Conservation (phyloP, 2,888 invertebrate species). For the Drosophila incognita region DNA sequence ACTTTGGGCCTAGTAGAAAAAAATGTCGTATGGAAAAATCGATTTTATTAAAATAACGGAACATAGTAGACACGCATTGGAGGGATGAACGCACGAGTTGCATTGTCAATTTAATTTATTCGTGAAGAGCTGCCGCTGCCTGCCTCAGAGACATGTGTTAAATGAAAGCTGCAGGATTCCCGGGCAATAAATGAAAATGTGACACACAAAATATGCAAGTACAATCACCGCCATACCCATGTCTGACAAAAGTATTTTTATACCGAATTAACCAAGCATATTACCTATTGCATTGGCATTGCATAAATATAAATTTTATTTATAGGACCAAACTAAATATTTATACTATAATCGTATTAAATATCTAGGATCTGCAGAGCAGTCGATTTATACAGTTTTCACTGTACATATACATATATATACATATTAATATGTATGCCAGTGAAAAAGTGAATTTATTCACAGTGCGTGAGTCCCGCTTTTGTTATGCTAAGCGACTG, state of each 20-base stretch:
- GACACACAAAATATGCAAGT: slow-evolving; percentile 65
- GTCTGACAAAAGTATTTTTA: neutral
- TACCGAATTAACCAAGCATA: neutral
- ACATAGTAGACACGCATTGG: slow-evolving; percentile 27
- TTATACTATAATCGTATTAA: neutral
- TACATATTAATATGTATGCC: slow-evolving; percentile 10
- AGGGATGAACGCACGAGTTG: slow-evolving; percentile 48
- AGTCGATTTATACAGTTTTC: slow-evolving; percentile 5
- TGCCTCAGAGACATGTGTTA: slow-evolving; percentile 53
- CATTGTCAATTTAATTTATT: slow-evolving; percentile 64
- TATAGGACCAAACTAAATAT: neutral
- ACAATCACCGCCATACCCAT: slow-evolving; percentile 3
- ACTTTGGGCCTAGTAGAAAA: slow-evolving; percentile 2
- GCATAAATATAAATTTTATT: neutral
- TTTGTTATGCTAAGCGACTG: slow-evolving; percentile 65
- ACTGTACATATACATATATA: slow-evolving; percentile 13
- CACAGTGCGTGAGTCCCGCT: slow-evolving; percentile 14
- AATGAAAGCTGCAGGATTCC: slow-evolving; percentile 57
- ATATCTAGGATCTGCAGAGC: neutral
- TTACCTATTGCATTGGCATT: neutral
- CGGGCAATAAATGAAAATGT: slow-evolving; percentile 62
- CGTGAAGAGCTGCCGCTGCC: slow-evolving; percentile 22
- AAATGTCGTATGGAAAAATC: slow-evolving; percentile 5
- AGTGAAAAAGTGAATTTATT: slow-evolving; percentile 34
- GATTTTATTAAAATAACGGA: slow-evolving; percentile 63